These are phyloP conservation scores for Sarcoramphus papa DNA, from an alignment of 2,797 vertebrate species.

Conservation along the genomic window DNA sequence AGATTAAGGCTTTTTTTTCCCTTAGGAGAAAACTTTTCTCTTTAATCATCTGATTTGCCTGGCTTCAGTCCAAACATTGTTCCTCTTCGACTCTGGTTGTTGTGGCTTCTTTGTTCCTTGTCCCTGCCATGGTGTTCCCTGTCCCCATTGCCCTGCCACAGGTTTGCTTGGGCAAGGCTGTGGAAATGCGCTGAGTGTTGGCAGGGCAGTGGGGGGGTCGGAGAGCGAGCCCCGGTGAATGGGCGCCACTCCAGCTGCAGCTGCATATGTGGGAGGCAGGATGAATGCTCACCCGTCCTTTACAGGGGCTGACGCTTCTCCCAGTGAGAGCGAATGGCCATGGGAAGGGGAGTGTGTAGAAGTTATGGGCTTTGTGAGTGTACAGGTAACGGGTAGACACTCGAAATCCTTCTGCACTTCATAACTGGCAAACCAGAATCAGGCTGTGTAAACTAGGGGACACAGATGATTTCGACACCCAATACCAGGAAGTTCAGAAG, in stretches of 20 bases:
- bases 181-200: neutral
- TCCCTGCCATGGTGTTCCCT: neutral
- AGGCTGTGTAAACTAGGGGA: neutral
- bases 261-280: neutral
- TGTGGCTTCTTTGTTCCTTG: neutral
- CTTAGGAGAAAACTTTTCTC: neutral
- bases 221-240: neutral
- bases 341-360: neutral
- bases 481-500: neutral
- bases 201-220: neutral
- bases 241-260: neutral
- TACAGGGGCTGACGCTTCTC: neutral
- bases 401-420: neutral
- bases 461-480: neutral
- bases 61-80: neutral
- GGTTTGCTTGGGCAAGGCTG: neutral
- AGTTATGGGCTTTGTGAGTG: neutral
- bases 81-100: neutral
- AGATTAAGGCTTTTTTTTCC: neutral
- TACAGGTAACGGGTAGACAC: neutral
- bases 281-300: neutral
- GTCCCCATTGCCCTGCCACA: neutral
- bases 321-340: neutral
- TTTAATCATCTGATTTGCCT: slow-evolving; percentile 2
- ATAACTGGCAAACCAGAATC: neutral